A percentile compares a stretch with the other conserved stretches of the same genome.
Conservation (phyloP, 2,113 vertebrate genomes). For the Sapajus apella region DNA sequence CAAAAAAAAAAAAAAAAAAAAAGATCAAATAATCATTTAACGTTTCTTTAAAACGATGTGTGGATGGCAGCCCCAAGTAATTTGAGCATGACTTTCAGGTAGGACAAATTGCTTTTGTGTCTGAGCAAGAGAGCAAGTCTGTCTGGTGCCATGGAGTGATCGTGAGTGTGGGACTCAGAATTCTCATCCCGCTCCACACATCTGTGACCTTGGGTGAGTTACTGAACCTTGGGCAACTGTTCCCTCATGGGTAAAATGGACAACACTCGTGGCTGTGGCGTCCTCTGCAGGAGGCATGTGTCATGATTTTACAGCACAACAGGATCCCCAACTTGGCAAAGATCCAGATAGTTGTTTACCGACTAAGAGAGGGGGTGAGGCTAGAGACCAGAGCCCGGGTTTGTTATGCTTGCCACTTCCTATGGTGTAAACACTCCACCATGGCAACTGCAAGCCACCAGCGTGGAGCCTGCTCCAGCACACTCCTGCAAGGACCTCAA, state of each 20-base stretch:
- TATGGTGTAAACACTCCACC: no score
- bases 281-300: neutral
- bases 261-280: neutral
- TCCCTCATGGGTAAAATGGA: neutral
- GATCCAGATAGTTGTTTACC: neutral
- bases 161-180: neutral
- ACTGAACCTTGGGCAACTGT: neutral
- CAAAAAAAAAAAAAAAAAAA: no score
- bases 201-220: neutral
- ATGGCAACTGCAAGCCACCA: neutral
- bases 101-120: neutral
- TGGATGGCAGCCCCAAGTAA: neutral
- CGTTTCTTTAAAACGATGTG: conserved; percentile 2
- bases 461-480: neutral
- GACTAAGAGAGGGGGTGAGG: neutral
- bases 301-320: neutral
- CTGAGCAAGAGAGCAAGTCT: neutral
- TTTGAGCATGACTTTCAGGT: neutral
- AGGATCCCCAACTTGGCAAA: neutral
- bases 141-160: neutral
- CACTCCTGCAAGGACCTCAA: neutral
- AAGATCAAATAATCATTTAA: neutral
- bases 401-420: neutral
- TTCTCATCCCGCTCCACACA: neutral
- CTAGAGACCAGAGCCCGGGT: neutral